Percentiles rank a stretch among this genome's conserved stretches.
phyloP scores from a whole-genome alignment of 2,888 invertebrate genomes.

The Drosophila buzzatii region DNA sequence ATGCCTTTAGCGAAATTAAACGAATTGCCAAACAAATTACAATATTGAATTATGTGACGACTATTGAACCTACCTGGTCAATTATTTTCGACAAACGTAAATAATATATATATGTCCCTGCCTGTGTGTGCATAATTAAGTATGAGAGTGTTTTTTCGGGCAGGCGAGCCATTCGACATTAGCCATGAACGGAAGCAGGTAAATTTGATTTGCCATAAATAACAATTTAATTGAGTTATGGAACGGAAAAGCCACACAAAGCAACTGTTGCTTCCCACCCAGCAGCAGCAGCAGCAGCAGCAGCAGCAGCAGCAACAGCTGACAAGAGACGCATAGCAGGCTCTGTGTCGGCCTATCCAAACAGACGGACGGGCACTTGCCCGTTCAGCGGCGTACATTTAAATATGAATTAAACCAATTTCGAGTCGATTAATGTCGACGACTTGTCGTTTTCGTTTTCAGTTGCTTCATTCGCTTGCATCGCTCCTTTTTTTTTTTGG shows the following conservation, averaged over 20 bases:
- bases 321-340: slow-evolving; percentile 16
- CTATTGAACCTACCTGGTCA: slow-evolving; percentile 13
- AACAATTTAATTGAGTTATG: slow-evolving; percentile 70
- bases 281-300: background rate
- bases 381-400: slow-evolving; percentile 63
- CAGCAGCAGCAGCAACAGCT: slow-evolving; percentile 2
- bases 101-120: slow-evolving; percentile 19
- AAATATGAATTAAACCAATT: slow-evolving; percentile 83
- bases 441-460: slow-evolving; percentile 53
- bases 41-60: slow-evolving; percentile 19
- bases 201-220: slow-evolving; percentile 68
- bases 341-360: slow-evolving; percentile 21
- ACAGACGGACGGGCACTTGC: slow-evolving; percentile 53
- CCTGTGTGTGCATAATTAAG: background rate
- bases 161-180: slow-evolving; percentile 41
- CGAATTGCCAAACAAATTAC: background rate
- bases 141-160: background rate
- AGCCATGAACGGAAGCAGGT: slow-evolving; percentile 24
- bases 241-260: slow-evolving; percentile 27
- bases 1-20: background rate
- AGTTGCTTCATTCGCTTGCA: slow-evolving; percentile 33
- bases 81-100: slow-evolving; percentile 38
- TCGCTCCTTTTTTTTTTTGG: slow-evolving; percentile 45
- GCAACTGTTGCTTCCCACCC: slow-evolving; percentile 65
- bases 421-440: slow-evolving; percentile 81